phyloP scores from a whole-genome alignment of 1,140 invertebrate genomes.

The Drosophila melanica region DNA sequence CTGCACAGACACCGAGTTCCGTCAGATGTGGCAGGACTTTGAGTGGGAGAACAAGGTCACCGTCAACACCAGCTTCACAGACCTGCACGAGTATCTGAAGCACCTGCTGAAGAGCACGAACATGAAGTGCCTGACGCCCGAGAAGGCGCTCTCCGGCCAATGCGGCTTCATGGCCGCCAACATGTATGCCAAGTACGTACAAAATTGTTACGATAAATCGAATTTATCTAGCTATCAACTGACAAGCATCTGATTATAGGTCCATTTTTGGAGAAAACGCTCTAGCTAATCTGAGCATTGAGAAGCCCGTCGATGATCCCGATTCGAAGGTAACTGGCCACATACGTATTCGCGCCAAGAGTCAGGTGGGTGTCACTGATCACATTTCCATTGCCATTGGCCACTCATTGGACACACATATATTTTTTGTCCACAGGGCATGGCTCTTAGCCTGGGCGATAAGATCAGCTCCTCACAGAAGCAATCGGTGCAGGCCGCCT shows the following conservation, averaged over 20 bases:
- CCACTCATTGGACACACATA: background rate
- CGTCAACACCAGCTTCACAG: constrained; percentile 97
- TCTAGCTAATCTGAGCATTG: constrained; percentile 98
- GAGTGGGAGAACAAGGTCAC: constrained; percentile 99
- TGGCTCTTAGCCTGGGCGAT: constrained; percentile 97
- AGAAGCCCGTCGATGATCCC: constrained; percentile 95
- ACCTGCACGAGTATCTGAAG: constrained; percentile 96
- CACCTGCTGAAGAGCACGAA: constrained; percentile 98
- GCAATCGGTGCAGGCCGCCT: constrained; percentile 86
- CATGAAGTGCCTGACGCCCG: constrained; percentile 99
- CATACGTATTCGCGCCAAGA: constrained; percentile 98
- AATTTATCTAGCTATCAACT: no score
- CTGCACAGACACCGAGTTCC: constrained; percentile 97
- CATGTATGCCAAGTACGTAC: constrained; percentile 92
- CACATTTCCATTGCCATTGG: background rate
- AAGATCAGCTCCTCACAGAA: constrained; percentile 98
- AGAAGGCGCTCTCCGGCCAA: constrained; percentile 97
- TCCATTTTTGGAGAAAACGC: constrained; percentile 99
- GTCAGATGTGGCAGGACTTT: constrained; percentile 99
- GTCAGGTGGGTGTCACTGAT: constrained; percentile 89
- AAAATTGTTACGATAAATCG: no score
- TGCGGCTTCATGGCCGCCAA: constrained; percentile 99
- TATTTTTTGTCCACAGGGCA: constrained; percentile 88
- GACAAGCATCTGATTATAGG: constrained; percentile 79
- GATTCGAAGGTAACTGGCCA: constrained; percentile 96